These are phyloP conservation scores for Pedetes capensis DNA, from an alignment of 2,113 vertebrate genomes.

Conservation along the genomic window DNA sequence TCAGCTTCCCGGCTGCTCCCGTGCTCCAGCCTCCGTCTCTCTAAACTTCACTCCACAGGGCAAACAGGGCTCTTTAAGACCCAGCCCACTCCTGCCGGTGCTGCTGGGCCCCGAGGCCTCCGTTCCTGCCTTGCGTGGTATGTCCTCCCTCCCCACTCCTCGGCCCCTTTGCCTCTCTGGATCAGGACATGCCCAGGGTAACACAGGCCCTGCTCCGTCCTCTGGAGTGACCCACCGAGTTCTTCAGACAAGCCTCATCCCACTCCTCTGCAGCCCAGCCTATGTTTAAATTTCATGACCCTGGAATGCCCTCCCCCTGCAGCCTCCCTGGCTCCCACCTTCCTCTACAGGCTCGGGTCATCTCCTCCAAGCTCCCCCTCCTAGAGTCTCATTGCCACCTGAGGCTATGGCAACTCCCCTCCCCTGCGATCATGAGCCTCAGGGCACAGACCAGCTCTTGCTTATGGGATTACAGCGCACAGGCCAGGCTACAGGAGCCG, in stretches of 20 bases:
- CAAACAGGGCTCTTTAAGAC: accelerated
- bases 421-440: accelerated
- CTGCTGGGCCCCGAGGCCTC: neutral
- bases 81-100: accelerated
- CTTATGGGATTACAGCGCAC: neutral
- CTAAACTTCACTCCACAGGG: accelerated
- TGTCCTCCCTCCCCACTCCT: neutral
- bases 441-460: accelerated
- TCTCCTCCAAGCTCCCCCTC: neutral
- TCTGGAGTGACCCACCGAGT: neutral
- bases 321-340: neutral
- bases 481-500: accelerated
- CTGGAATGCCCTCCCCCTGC: accelerated
- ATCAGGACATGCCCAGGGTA: neutral
- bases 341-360: neutral
- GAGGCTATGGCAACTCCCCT: accelerated
- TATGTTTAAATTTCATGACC: too few species aligned
- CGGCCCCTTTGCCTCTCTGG: neutral
- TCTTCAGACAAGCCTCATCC: neutral
- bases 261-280: neutral
- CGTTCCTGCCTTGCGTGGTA: accelerated
- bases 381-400: too few species aligned
- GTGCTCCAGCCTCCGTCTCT: accelerated
- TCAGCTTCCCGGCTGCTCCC: too few species aligned
- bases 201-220: accelerated